phyloP scores from a whole-genome alignment of 2,888 invertebrate genomes.

The Trichopria drosophilae region DNA sequence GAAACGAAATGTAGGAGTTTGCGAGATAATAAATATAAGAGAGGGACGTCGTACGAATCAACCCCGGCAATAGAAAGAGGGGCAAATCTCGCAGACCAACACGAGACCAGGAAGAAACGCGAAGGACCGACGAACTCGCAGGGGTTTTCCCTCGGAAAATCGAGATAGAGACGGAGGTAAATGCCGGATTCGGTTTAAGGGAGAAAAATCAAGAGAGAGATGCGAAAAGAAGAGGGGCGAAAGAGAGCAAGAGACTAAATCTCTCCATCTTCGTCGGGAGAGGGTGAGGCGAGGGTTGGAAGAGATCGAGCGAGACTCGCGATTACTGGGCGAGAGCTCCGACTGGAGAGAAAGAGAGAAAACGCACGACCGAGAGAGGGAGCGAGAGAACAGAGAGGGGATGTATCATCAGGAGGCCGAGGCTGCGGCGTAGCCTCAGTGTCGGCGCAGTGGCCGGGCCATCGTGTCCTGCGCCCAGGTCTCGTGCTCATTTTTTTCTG shows the following conservation, averaged over 20 bases:
- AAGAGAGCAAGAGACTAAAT: constrained; percentile 6
- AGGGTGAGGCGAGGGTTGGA: constrained; percentile 1
- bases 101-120: too few relatives aligned
- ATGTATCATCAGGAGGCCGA: constrained; percentile 54
- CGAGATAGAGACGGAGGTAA: too few relatives aligned
- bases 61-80: too few relatives aligned
- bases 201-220: constrained; percentile 35
- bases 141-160: too few relatives aligned
- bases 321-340: constrained; percentile 13
- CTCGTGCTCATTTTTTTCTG: too few relatives aligned
- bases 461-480: constrained; percentile 56
- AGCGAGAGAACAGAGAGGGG: constrained; percentile 21
- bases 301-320: constrained; percentile 24
- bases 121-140: too few relatives aligned
- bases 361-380: constrained; percentile 5
- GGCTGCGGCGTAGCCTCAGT: constrained; percentile 57
- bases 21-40: too few relatives aligned
- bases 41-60: too few relatives aligned
- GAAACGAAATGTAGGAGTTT: too few relatives aligned
- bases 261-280: too few relatives aligned
- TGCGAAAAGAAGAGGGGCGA: constrained; percentile 3
- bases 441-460: constrained; percentile 58
- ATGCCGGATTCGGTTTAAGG: constrained; percentile 32
- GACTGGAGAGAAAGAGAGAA: constrained; percentile 19
- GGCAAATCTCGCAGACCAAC: too few relatives aligned